phyloP scores from a whole-genome alignment of 2,888 invertebrate genomes.

The Diplolepis rosae region DNA sequence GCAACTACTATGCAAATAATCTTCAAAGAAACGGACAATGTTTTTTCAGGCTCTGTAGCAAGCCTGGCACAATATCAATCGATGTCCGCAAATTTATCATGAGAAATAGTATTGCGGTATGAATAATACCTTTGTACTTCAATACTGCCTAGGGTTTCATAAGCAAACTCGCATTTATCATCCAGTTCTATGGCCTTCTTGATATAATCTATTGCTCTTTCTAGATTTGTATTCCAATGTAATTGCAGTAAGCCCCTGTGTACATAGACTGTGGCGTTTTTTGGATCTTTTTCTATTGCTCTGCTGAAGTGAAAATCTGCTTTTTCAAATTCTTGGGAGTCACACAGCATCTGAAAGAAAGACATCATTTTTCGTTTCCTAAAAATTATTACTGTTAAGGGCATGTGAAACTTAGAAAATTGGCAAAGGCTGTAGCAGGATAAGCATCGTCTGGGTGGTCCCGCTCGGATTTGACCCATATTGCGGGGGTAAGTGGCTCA shows the following conservation, averaged over 20 bases:
- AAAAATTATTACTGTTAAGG: not conserved
- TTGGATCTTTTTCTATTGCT: slow-evolving; percentile 87
- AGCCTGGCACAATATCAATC: too few relatives aligned
- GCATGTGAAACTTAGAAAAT: too few relatives aligned
- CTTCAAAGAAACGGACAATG: too few relatives aligned
- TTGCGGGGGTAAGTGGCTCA: too few relatives aligned
- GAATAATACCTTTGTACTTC: slow-evolving; percentile 83
- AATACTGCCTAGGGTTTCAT: slow-evolving; percentile 95
- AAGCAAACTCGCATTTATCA: slow-evolving; percentile 94
- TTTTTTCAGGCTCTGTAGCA: too few relatives aligned
- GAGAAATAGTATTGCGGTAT: too few relatives aligned
- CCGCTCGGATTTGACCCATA: too few relatives aligned
- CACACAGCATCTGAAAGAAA: slow-evolving; percentile 80
- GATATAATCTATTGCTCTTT: slow-evolving; percentile 85
- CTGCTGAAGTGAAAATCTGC: slow-evolving; percentile 88
- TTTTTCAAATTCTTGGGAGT: slow-evolving; percentile 87
- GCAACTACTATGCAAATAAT: too few relatives aligned
- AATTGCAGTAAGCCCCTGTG: slow-evolving; percentile 89
- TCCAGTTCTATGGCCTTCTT: slow-evolving; percentile 90
- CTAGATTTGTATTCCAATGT: slow-evolving; percentile 89
- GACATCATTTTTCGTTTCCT: not conserved
- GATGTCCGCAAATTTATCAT: too few relatives aligned
- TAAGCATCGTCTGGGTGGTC: too few relatives aligned
- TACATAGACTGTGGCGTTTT: slow-evolving; percentile 89
- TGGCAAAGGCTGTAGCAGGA: too few relatives aligned